Evolutionary conservation across 2,797 vertebrate species (phyloP).

Genomic region (Steatocranus sp.): DNA sequence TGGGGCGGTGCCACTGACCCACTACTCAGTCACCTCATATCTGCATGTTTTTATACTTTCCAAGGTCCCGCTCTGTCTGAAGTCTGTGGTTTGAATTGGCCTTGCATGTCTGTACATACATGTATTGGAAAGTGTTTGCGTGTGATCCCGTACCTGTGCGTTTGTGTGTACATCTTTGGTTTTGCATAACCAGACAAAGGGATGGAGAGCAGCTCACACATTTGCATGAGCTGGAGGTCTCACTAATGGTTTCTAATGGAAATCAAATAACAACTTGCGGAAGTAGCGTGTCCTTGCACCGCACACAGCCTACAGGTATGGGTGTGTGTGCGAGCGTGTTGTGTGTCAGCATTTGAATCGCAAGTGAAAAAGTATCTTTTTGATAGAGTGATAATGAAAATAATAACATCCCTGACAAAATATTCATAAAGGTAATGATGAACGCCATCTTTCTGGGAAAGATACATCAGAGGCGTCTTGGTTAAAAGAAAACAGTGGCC

Average conservation of each 20-base stretch:
- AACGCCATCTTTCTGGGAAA: conserved; percentile 67
- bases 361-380: conserved; percentile 59
- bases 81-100: background rate
- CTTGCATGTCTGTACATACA: conserved; percentile 10
- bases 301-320: conserved; percentile 38
- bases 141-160: background rate
- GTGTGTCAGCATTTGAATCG: conserved; percentile 33
- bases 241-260: conserved; percentile 49
- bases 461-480: conserved; percentile 65
- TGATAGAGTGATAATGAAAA: conserved; percentile 73
- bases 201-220: conserved; percentile 5
- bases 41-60: conserved; percentile 32
- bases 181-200: conserved; percentile 41
- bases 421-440: conserved; percentile 73
- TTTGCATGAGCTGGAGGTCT: conserved; percentile 63
- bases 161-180: conserved; percentile 17
- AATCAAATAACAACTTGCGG: conserved; percentile 60
- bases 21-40: background rate
- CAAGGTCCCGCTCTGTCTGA: conserved; percentile 31
- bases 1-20: background rate
- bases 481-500: conserved; percentile 66
- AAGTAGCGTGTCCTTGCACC: conserved; percentile 33
- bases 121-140: background rate
- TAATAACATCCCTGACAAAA: conserved; percentile 74
- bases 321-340: background rate